Evolutionary conservation across 2,113 vertebrate genomes (phyloP).

Genomic region (Caranx ignobilis): DNA sequence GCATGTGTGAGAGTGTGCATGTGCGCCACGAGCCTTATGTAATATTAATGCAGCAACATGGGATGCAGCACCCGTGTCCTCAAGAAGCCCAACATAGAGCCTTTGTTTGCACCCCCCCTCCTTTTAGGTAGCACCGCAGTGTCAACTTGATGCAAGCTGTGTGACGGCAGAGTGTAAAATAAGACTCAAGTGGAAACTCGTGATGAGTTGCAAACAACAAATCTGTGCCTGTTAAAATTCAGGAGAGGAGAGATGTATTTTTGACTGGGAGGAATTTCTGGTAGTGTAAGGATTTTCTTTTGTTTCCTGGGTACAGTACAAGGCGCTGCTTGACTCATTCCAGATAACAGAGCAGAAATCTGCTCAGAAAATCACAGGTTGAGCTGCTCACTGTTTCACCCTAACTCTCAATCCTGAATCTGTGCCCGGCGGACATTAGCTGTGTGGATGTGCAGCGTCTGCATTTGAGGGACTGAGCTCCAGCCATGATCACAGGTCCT

Average conservation of each 20-base stretch:
- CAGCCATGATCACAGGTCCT: slow-evolving; percentile 7
- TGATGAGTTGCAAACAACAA: slow-evolving; percentile 31
- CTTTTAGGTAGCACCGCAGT: slow-evolving; percentile 34
- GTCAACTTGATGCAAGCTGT: slow-evolving; percentile 32
- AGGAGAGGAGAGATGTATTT: slow-evolving; percentile 1
- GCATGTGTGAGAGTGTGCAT: slow-evolving; percentile 18
- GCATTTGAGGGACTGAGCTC: slow-evolving; percentile 28
- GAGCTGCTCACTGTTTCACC: slow-evolving; percentile 30
- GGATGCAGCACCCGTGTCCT: slow-evolving; percentile 29
- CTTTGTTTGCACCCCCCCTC: slow-evolving; percentile 34
- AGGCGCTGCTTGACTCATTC: not conserved
- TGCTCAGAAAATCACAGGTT: slow-evolving; percentile 31
- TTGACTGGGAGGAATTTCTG: not conserved
- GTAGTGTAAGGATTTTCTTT: slow-evolving; percentile 4
- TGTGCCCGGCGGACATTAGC: not conserved
- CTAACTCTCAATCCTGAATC: slow-evolving; percentile 21
- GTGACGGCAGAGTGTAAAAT: slow-evolving; percentile 62
- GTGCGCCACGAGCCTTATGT: slow-evolving; percentile 30
- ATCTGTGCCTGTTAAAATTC: slow-evolving; percentile 9
- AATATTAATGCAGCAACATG: slow-evolving; percentile 60
- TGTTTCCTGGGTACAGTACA: slow-evolving; percentile 11
- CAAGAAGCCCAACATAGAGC: slow-evolving; percentile 8
- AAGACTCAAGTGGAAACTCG: slow-evolving; percentile 39
- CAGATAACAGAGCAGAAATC: slow-evolving; percentile 35
- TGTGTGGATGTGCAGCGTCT: slow-evolving; percentile 11